phyloP scores from a whole-genome alignment of 2,113 vertebrate genomes.

The Chionomys nivalis region DNA sequence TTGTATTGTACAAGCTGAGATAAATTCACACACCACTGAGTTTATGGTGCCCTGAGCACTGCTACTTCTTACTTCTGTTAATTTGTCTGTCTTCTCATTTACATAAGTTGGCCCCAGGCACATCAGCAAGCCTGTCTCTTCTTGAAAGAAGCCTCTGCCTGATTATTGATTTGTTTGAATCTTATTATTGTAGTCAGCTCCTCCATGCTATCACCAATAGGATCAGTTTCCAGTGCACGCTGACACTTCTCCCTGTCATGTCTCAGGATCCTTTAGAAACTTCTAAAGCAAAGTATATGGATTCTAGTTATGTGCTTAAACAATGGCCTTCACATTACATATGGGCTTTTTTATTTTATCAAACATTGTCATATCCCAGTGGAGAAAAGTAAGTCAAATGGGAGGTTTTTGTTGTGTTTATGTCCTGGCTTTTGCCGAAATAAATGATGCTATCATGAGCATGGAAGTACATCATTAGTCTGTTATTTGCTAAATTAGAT shows the following conservation, averaged over 20 bases:
- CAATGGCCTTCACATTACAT: neutral
- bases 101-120: neutral
- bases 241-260: too few relatives aligned
- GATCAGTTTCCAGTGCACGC: neutral
- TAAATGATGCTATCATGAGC: neutral
- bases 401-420: neutral
- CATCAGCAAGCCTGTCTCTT: neutral
- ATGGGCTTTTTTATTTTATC: neutral
- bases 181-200: neutral
- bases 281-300: neutral
- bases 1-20: accelerated
- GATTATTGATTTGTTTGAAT: neutral
- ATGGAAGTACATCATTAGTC: neutral
- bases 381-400: neutral
- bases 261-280: neutral
- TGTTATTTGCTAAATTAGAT: neutral
- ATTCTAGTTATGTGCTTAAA: neutral
- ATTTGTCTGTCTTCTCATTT: neutral
- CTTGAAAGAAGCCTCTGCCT: neutral
- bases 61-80: neutral
- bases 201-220: neutral
- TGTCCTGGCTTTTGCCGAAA: neutral
- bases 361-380: neutral
- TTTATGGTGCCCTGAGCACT: neutral
- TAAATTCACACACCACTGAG: accelerated